A percentile compares a stretch with the other conserved stretches of the same genome.
phyloP scores from a whole-genome alignment of 2,888 invertebrate genomes.

The Tortricodes alternella region DNA sequence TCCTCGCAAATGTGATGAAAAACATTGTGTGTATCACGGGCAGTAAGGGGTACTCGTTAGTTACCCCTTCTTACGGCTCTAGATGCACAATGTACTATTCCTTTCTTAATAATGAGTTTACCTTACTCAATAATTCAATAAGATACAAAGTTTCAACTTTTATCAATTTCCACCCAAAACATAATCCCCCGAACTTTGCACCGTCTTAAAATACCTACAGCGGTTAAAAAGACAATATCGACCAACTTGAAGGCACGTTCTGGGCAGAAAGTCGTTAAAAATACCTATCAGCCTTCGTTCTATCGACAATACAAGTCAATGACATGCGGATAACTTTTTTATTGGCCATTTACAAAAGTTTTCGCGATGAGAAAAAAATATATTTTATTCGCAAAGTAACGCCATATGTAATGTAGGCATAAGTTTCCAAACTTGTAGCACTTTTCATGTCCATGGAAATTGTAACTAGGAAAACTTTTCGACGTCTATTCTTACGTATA shows the following conservation, averaged over 20 bases:
- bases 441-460: slow-evolving; percentile 24
- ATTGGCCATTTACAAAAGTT: slow-evolving; percentile 29
- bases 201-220: slow-evolving; percentile 16
- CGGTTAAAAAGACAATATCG: slow-evolving; percentile 26
- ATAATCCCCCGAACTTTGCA: slow-evolving; percentile 1
- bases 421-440: slow-evolving; percentile 22
- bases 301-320: slow-evolving; percentile 30
- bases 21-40: no score
- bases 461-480: slow-evolving; percentile 29
- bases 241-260: slow-evolving; percentile 18
- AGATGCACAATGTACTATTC: no score
- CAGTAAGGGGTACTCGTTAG: no score
- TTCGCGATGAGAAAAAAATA: slow-evolving; percentile 24
- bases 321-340: slow-evolving; percentile 29
- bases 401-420: slow-evolving; percentile 31
- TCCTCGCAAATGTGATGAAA: no score
- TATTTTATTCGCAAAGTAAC: slow-evolving; percentile 29
- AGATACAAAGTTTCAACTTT: slow-evolving; percentile 15
- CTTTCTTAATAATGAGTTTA: no score
- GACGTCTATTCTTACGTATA: slow-evolving; percentile 28
- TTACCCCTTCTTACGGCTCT: no score
- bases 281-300: slow-evolving; percentile 19
- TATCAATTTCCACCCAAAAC: slow-evolving; percentile 19
- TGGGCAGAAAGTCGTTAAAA: slow-evolving; percentile 27
- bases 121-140: not conserved